phyloP scores from a whole-genome alignment of 2,113 vertebrate genomes.

The Donacobius atricapilla region DNA sequence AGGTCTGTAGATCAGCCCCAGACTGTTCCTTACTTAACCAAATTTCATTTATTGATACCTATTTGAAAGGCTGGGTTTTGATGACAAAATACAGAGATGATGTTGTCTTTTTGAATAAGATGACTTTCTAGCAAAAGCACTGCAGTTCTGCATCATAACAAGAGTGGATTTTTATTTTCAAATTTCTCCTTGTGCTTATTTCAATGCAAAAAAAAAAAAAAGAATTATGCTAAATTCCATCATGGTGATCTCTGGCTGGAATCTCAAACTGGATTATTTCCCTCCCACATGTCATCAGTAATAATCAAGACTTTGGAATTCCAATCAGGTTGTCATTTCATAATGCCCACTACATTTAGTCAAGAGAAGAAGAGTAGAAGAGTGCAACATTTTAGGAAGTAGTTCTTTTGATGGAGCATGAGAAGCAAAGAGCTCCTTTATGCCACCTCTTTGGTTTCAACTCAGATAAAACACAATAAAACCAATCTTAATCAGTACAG shows the following conservation, averaged over 20 bases:
- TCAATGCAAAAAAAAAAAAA: background rate
- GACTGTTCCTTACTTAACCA: background rate
- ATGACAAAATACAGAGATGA: background rate
- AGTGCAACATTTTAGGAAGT: background rate
- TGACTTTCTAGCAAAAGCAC: background rate
- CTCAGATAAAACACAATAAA: background rate
- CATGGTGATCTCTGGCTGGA: background rate
- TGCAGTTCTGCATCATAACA: background rate
- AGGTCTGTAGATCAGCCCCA: background rate
- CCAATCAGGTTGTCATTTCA: background rate
- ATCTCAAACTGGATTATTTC: background rate
- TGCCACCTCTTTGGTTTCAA: background rate
- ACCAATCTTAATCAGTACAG: background rate
- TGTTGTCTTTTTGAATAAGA: background rate
- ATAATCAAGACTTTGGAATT: background rate
- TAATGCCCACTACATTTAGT: background rate
- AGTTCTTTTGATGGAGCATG: background rate
- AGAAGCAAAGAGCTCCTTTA: background rate
- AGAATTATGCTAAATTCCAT: background rate
- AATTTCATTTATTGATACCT: background rate
- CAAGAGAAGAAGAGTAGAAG: background rate
- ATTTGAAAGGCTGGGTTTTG: background rate
- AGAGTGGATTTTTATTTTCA: background rate
- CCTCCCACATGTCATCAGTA: background rate
- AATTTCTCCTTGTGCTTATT: background rate